These are phyloP conservation scores for Pavo muticus DNA, from an alignment of 2,113 vertebrate species.

Conservation along the genomic window DNA sequence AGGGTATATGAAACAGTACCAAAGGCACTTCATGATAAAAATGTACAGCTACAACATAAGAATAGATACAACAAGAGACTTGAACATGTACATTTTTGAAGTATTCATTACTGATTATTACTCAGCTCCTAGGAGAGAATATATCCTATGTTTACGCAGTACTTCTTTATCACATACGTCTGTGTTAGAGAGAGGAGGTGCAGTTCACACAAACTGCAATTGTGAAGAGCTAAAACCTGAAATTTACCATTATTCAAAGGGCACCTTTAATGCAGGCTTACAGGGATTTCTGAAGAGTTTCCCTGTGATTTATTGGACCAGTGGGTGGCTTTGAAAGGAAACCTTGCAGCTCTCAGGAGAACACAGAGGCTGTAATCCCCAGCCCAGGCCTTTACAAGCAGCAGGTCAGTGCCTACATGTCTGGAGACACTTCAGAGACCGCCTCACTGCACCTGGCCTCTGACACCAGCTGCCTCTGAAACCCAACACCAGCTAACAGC, in stretches of 20 bases:
- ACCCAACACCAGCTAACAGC: not conserved
- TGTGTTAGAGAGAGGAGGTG: not conserved
- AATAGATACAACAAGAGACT: not conserved
- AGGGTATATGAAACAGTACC: not conserved
- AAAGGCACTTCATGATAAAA: not conserved
- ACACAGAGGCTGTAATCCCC: not conserved
- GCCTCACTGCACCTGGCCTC: not conserved
- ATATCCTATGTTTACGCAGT: not conserved
- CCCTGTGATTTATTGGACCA: not conserved
- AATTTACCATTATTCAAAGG: not conserved
- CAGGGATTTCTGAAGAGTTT: not conserved
- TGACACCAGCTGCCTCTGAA: not conserved
- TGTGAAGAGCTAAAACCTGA: not conserved
- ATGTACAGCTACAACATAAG: not conserved
- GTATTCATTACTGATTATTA: not conserved
- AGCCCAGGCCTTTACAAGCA: not conserved
- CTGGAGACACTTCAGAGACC: not conserved
- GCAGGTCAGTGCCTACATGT: not conserved
- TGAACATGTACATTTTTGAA: not conserved
- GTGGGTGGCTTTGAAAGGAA: not conserved
- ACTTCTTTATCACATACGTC: not conserved
- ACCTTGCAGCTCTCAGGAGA: not conserved
- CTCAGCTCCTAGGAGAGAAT: not conserved
- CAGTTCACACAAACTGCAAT: rapidly evolving
- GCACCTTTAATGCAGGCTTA: not conserved